Conservation (phyloP, 2,888 invertebrate genomes). For the Pollenia amentaria region DNA sequence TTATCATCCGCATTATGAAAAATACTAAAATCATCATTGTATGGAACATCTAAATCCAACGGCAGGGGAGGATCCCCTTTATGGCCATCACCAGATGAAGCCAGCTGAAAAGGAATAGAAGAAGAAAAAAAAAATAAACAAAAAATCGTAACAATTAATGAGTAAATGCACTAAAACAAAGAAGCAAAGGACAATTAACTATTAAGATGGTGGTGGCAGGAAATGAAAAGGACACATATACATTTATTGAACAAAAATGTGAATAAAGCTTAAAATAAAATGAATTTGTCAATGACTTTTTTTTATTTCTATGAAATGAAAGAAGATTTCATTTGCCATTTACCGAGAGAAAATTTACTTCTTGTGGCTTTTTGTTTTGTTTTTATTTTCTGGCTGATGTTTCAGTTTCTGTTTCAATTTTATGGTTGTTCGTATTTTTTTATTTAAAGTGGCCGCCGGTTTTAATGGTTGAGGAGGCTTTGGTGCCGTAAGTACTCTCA, state of each 20-base stretch:
- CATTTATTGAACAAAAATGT: slow-evolving; percentile 19
- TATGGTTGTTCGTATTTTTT: slow-evolving; percentile 7
- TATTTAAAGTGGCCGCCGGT: slow-evolving; percentile 50
- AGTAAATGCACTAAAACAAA: slow-evolving; percentile 36
- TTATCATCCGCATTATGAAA: slow-evolving; percentile 81
- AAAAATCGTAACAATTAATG: slow-evolving; percentile 11
- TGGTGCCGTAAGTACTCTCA: slow-evolving; percentile 62
- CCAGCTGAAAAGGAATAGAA: slow-evolving; percentile 71
- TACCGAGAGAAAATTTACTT: slow-evolving; percentile 24
- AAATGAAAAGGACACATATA: slow-evolving; percentile 15
- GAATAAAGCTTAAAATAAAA: slow-evolving; percentile 35
- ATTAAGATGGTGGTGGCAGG: neutral
- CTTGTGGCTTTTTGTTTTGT: neutral
- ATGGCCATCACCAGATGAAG: slow-evolving; percentile 77
- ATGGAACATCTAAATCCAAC: slow-evolving; percentile 88
- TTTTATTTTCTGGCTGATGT: neutral
- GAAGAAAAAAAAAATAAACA: slow-evolving; percentile 13
- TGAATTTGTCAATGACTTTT: slow-evolving; percentile 36
- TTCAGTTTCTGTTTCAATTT: slow-evolving; percentile 19
- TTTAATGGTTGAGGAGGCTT: slow-evolving; percentile 41
- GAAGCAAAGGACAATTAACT: neutral
- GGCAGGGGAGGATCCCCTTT: slow-evolving; percentile 87
- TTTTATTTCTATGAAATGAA: slow-evolving; percentile 16
- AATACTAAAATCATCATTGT: slow-evolving; percentile 87
- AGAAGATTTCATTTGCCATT: slow-evolving; percentile 35